Evolutionary conservation across 2,888 invertebrate genomes (phyloP).

Genomic region (Leistus spinibarbis): DNA sequence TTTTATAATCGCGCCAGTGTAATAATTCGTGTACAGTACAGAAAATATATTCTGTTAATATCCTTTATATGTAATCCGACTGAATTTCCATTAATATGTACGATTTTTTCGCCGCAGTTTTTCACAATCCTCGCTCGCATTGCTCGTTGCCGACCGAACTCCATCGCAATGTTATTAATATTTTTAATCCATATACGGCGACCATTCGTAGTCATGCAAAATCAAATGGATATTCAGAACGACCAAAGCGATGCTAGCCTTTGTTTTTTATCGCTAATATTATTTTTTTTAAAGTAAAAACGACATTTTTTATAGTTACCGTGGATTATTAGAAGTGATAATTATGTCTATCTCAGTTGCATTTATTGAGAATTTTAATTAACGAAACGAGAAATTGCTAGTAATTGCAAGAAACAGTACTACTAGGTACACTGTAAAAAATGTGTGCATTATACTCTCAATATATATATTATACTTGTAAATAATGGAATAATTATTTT

Average conservation of each 20-base stretch:
- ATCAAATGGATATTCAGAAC: background rate
- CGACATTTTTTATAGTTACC: background rate
- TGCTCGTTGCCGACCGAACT: background rate
- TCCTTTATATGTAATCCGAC: slow-evolving; percentile 4
- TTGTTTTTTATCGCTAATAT: background rate
- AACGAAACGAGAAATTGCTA: too few species aligned
- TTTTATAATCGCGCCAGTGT: background rate
- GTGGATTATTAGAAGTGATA: background rate
- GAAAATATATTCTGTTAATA: slow-evolving; percentile 7
- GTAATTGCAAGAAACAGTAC: too few species aligned
- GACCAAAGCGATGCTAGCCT: background rate
- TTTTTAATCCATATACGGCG: background rate
- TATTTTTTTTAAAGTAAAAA: background rate
- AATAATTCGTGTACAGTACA: background rate
- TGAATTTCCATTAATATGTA: slow-evolving; percentile 4
- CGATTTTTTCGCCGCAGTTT: background rate
- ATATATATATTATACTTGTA: too few species aligned
- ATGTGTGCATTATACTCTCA: too few species aligned
- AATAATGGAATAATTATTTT: too few species aligned
- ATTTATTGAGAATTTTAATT: too few species aligned
- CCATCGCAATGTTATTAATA: slow-evolving; percentile 5
- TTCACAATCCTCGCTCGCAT: background rate
- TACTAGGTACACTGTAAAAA: too few species aligned
- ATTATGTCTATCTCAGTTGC: background rate
- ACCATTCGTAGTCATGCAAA: background rate